phyloP scores from a whole-genome alignment of 1,140 invertebrate species.

The Heliconius congener region DNA sequence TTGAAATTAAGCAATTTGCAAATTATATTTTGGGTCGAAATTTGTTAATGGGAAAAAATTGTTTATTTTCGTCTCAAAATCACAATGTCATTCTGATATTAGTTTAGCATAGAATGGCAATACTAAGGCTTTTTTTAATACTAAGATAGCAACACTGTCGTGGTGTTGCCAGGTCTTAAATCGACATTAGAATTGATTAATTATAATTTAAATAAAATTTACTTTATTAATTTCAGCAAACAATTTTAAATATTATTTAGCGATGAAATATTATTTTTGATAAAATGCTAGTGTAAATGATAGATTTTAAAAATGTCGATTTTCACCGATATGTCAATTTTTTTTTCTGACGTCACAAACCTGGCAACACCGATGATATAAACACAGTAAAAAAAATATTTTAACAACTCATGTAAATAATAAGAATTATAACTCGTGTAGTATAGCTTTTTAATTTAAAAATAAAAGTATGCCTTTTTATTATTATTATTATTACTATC shows the following conservation, averaged over 20 bases:
- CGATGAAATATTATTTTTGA: constrained; percentile 1
- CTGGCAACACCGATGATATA: constrained; percentile 42
- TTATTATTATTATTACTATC: constrained; percentile 35
- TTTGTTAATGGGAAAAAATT: constrained; percentile 24
- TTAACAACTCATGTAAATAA: constrained; percentile 65
- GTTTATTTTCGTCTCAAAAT: constrained; percentile 30
- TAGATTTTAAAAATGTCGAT: constrained; percentile 19
- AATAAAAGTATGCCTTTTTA: constrained; percentile 50
- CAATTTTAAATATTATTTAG: not conserved
- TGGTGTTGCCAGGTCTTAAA: constrained; percentile 41
- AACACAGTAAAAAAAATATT: constrained; percentile 32
- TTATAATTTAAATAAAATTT: not conserved
- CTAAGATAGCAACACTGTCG: constrained; percentile 39
- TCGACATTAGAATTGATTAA: constrained; percentile 11
- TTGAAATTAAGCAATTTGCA: constrained; percentile 37
- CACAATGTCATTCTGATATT: constrained; percentile 59
- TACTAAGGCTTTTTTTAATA: constrained; percentile 48
- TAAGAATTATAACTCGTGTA: constrained; percentile 47
- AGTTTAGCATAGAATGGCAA: constrained; percentile 59
- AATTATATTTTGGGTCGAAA: constrained; percentile 18
- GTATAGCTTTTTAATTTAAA: constrained; percentile 53
- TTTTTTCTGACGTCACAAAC: constrained; percentile 37
- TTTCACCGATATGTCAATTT: constrained; percentile 30
- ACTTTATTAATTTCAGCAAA: not conserved
- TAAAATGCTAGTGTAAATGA: constrained; percentile 5